Percentiles rank a stretch among this genome's conserved stretches.
phyloP scores from a whole-genome alignment of 2,888 invertebrate species.

The Oscheius myriophilus region DNA sequence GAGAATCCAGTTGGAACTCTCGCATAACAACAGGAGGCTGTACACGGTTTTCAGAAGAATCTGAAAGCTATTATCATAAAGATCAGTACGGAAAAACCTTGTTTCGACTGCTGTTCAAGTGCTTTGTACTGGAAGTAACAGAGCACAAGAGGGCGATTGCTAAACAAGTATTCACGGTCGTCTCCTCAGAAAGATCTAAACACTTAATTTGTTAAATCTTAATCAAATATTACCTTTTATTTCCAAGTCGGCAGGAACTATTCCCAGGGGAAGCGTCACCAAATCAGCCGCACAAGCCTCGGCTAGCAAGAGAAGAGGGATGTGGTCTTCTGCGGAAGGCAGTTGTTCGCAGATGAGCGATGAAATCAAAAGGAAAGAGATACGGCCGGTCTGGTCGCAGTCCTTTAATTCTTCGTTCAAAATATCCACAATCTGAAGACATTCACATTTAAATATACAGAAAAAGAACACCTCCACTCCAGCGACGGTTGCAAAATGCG shows the following conservation, averaged over 20 bases:
- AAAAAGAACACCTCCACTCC: slow-evolving; percentile 11
- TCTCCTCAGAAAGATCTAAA: slow-evolving; percentile 17
- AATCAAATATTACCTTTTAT: background rate
- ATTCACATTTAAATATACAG: background rate
- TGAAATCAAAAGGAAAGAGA: background rate
- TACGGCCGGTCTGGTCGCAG: slow-evolving; percentile 4
- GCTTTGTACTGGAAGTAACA: slow-evolving; percentile 12
- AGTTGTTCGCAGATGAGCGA: background rate
- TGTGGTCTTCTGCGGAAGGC: background rate
- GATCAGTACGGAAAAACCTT: slow-evolving; percentile 11
- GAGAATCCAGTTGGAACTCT: slow-evolving; percentile 17
- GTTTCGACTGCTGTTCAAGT: background rate
- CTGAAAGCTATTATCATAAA: background rate
- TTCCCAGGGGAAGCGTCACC: background rate
- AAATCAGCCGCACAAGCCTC: slow-evolving; percentile 9
- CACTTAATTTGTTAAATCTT: background rate
- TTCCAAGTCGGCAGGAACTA: background rate
- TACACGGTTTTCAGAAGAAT: slow-evolving; percentile 11
- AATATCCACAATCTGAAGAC: slow-evolving; percentile 19
- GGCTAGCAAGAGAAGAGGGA: background rate
- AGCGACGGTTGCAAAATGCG: background rate
- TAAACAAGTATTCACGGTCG: background rate
- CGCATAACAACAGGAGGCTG: slow-evolving; percentile 15
- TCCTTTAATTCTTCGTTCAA: slow-evolving; percentile 6
- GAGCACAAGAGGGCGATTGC: background rate